A percentile compares a stretch with the other conserved stretches of the same genome.
Conservation (phyloP, 2,113 vertebrate species). For the Tetrax tetrax region DNA sequence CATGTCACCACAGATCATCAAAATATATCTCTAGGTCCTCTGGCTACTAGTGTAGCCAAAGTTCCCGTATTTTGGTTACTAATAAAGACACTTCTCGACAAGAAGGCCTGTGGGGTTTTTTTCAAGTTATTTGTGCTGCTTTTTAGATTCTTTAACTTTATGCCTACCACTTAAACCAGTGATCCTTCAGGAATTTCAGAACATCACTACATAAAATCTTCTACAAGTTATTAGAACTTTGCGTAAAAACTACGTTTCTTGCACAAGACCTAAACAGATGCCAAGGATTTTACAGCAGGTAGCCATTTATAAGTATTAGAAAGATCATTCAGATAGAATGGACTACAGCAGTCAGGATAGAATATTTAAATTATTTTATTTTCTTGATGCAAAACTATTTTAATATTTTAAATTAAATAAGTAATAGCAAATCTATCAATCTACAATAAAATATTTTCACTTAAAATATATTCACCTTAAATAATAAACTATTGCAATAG, state of each 20-base stretch:
- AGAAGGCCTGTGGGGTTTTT: neutral
- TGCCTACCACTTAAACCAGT: neutral
- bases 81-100: neutral
- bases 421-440: neutral
- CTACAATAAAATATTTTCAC: neutral
- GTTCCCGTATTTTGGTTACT: neutral
- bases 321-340: neutral
- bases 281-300: neutral
- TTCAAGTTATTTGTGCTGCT: neutral
- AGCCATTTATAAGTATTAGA: neutral
- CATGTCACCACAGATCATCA: neutral
- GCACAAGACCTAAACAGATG: neutral
- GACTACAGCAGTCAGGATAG: constrained; percentile 2
- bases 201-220: neutral
- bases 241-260: constrained; percentile 5
- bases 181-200: neutral
- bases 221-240: neutral
- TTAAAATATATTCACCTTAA: neutral
- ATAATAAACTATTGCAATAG: neutral
- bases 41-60: neutral
- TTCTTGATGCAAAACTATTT: constrained; percentile 8
- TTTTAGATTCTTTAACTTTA: neutral
- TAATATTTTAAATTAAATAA: neutral
- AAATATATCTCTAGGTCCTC: neutral
- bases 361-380: constrained; percentile 36